Evolutionary conservation across 2,888 invertebrate species (phyloP), one percentile per base, ranked within the genome.

Genomic region (Torymus auratus): DNA sequence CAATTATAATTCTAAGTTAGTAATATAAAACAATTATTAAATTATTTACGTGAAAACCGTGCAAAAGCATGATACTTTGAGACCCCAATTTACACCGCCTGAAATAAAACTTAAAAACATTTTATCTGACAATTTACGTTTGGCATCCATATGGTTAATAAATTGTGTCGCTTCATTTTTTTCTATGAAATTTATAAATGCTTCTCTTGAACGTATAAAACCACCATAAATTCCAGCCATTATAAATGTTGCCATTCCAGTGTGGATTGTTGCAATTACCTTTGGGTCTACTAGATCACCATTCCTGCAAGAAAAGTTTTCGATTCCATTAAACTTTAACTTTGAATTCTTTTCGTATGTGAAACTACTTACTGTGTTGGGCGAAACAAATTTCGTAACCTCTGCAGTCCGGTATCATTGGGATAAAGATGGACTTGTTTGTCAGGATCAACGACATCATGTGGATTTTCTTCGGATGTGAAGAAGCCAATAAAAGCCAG

Each of bases 131-230:
- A 96, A 88, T 86, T 93, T 93, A 92, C 93, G 94, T 94, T 95
- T 95, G 2, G 96, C 96, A 73, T 95, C 93, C 10, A 93, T 88
- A 82, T 94, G 94, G 71, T 93, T 93, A 70, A 91, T 91, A 88
- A 94, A 96, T 70, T 92, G 92, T 3, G 95, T 94, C 11, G 95
- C 96, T 91, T 95, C 93, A 90, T 96, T 96, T 83, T 92, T 94
- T 88, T 94, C 94, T 89, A 96, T 93, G 85, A 96, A 96, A 85
- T 94, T 92, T 61, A 94, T 83, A 86, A 95, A 95, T 0, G 94
- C 93, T 3, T 88, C 87, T 84, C 93, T 92, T 13, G 95, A 94
- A 84, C 92, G 91, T 2, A 92, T 88, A 62, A 93, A 84, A 0
- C 92, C 94, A 15, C 96, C 96, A 23, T 94, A 78, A 65, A 95